A percentile compares a stretch with the other conserved stretches of the same genome.
phyloP scores from a whole-genome alignment of 2,888 invertebrate species.

The Microplitis manilae region DNA sequence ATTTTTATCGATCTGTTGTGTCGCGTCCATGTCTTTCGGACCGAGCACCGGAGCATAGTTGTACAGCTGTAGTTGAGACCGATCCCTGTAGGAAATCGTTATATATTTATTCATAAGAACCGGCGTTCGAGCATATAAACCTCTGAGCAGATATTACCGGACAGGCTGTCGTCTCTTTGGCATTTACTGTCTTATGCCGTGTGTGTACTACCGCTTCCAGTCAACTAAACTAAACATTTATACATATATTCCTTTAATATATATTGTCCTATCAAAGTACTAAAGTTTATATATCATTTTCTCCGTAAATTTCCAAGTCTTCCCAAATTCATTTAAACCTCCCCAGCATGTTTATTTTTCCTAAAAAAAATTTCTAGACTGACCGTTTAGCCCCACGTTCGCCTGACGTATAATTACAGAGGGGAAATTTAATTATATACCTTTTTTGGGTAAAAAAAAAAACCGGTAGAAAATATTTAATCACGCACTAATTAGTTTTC shows the following conservation, averaged over 20 bases:
- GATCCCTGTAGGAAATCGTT: conserved; percentile 57
- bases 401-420: too few relatives aligned
- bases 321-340: too few relatives aligned
- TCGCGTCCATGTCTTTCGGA: conserved; percentile 50
- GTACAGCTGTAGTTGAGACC: conserved; percentile 3
- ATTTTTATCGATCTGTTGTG: conserved; percentile 68
- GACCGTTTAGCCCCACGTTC: too few relatives aligned
- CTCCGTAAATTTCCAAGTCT: too few relatives aligned
- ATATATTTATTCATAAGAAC: conserved; percentile 67
- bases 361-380: too few relatives aligned
- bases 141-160: conserved; percentile 53
- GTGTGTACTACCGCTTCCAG: background rate
- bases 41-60: conserved; percentile 26
- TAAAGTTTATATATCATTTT: too few relatives aligned
- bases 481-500: background rate
- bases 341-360: too few relatives aligned
- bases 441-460: background rate
- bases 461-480: background rate
- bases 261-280: too few relatives aligned
- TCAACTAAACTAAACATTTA: background rate
- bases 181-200: conserved; percentile 38
- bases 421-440: too few relatives aligned
- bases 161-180: conserved; percentile 59
- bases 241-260: too few relatives aligned
- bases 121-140: conserved; percentile 54